These are phyloP conservation scores for Diplazon laetatorius DNA, from an alignment of 2,888 invertebrate genomes.

Conservation along the genomic window DNA sequence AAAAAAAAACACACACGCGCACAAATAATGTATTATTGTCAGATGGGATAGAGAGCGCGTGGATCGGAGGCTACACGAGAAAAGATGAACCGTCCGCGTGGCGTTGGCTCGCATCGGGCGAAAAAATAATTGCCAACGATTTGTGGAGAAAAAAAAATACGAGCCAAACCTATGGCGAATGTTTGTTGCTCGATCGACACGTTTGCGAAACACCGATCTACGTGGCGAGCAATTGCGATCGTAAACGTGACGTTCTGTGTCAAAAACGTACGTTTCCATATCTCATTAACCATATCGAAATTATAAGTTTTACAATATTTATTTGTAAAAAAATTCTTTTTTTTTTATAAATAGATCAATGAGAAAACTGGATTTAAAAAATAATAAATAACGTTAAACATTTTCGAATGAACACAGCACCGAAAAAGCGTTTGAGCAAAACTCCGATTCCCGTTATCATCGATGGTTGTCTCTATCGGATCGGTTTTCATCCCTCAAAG, in stretches of 20 bases:
- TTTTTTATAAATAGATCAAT: no score
- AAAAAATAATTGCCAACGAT: constrained; percentile 58
- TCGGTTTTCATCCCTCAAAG: constrained; percentile 55
- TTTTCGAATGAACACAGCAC: constrained; percentile 41
- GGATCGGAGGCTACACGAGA: constrained; percentile 70
- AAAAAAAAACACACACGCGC: no score
- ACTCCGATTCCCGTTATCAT: constrained; percentile 50
- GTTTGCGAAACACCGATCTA: constrained; percentile 64
- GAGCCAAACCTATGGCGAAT: constrained; percentile 53
- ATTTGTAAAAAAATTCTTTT: no score
- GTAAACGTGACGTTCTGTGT: constrained; percentile 67
- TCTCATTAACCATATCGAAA: background rate
- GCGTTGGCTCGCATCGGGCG: constrained; percentile 69
- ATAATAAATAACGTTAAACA: no score
- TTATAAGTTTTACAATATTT: no score
- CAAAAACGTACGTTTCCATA: constrained; percentile 65
- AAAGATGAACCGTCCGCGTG: constrained; percentile 60
- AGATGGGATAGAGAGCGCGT: constrained; percentile 70
- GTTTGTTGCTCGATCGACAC: constrained; percentile 70
- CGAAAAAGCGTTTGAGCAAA: constrained; percentile 35
- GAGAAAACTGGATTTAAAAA: no score
- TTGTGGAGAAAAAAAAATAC: constrained; percentile 60
- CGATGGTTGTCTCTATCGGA: constrained; percentile 63
- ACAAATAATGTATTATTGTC: no score
- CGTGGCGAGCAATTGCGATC: constrained; percentile 66